Conservation (phyloP, 2,888 invertebrate species). For the Acanthopleura granulata region DNA sequence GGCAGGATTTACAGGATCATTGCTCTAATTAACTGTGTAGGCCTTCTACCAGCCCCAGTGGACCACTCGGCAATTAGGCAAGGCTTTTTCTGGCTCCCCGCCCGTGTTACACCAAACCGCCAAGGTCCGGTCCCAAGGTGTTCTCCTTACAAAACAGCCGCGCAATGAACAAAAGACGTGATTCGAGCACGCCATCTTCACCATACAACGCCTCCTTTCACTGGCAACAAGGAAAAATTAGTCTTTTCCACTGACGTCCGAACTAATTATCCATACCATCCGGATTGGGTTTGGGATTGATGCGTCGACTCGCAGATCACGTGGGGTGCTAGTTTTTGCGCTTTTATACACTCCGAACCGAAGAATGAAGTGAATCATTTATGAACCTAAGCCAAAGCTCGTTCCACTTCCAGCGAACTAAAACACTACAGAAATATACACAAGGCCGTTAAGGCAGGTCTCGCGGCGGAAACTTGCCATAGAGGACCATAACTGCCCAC, state of each 20-base stretch:
- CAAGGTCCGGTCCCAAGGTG: conserved; percentile 6
- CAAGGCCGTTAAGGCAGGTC: too few species aligned
- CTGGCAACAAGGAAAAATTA: conserved; percentile 6
- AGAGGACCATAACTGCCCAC: too few species aligned
- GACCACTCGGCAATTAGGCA: conserved; percentile 15
- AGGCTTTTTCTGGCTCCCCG: neutral
- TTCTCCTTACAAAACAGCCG: neutral
- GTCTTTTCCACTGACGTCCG: conserved; percentile 14
- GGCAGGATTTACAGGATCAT: conserved; percentile 16
- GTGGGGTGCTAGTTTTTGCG: conserved; percentile 10
- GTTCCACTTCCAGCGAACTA: too few species aligned
- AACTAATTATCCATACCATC: neutral
- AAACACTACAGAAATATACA: too few species aligned
- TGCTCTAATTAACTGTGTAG: conserved; percentile 18
- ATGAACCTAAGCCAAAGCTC: neutral
- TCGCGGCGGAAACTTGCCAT: too few species aligned
- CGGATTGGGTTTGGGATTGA: neutral
- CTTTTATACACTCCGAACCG: neutral
- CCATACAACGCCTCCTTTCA: neutral
- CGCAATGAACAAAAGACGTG: neutral
- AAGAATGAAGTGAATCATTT: conserved; percentile 1
- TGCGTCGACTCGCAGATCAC: neutral
- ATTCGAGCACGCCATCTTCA: neutral
- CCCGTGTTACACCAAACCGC: neutral
- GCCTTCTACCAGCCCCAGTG: neutral